Percentiles rank a stretch among this genome's conserved stretches.
These are phyloP conservation scores for Colistium nudipinnis DNA, from an alignment of 2,113 vertebrate species.

Conservation along the genomic window DNA sequence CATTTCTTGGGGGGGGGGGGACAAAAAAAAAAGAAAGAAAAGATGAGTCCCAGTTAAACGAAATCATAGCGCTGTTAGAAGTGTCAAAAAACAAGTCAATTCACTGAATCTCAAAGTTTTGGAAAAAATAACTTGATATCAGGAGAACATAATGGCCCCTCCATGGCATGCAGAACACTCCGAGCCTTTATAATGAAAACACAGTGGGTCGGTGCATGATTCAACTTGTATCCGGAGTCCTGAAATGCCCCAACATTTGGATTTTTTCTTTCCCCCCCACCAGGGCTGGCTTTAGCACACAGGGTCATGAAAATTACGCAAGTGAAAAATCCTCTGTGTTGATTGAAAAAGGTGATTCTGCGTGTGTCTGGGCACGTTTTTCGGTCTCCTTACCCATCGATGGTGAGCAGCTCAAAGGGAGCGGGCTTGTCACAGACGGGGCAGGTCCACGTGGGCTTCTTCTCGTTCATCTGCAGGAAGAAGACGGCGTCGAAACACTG, in stretches of 20 bases:
- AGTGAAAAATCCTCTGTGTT: background rate
- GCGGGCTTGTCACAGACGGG: conserved; percentile 97
- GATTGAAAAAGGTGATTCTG: conserved; percentile 4
- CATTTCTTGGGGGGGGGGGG: too few relatives aligned
- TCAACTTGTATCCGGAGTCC: conserved; percentile 15
- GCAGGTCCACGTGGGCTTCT: conserved; percentile 98
- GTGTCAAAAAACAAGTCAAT: background rate
- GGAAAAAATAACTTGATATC: background rate
- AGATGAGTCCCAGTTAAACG: background rate
- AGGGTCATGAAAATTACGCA: background rate
- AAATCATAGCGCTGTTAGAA: background rate
- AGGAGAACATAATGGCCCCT: background rate
- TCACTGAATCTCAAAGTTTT: background rate
- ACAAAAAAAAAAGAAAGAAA: too few relatives aligned
- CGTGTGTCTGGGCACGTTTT: conserved; percentile 10
- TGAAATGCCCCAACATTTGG: conserved; percentile 1
- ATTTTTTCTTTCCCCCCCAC: background rate
- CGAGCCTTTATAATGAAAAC: background rate
- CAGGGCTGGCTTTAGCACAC: background rate
- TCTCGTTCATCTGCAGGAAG: conserved; percentile 99
- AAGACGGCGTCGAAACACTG: conserved; percentile 99
- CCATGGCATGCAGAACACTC: background rate
- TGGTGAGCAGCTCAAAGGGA: conserved; percentile 95
- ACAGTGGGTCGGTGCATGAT: background rate
- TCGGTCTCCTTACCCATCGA: conserved; percentile 88